A percentile compares a stretch with the other conserved stretches of the same genome.
phyloP scores from a whole-genome alignment of 37 sponge, comb jelly and placozoan genomes.

The Aplysina aerophoba region DNA sequence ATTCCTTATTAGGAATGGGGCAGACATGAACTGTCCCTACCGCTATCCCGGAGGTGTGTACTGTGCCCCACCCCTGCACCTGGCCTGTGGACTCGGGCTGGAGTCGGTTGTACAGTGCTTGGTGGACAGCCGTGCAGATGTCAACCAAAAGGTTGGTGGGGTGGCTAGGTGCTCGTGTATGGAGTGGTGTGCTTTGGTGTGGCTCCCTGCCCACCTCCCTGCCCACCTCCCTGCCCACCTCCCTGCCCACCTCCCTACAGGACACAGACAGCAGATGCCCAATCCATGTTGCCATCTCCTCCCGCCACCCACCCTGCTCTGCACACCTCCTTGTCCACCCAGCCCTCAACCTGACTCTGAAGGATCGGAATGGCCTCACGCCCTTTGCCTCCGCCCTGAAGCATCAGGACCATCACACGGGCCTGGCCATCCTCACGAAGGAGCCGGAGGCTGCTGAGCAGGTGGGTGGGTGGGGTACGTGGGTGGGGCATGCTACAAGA shows the following conservation, averaged over 20 bases:
- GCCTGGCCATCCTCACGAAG: constrained; percentile 76
- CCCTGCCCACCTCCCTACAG: constrained; percentile 34
- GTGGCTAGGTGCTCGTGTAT: neutral
- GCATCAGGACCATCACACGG: constrained; percentile 78
- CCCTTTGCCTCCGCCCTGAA: constrained; percentile 90
- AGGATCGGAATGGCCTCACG: constrained; percentile 72
- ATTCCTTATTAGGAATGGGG: constrained; percentile 85
- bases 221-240: no score
- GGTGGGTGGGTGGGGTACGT: constrained; percentile 23
- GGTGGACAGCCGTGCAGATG: constrained; percentile 78
- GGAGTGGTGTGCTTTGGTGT: no score
- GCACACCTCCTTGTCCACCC: constrained; percentile 83
- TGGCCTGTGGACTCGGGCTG: constrained; percentile 81
- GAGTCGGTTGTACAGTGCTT: constrained; percentile 84
- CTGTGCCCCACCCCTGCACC: constrained; percentile 80
- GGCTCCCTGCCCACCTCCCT: no score
- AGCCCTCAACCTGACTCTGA: constrained; percentile 73
- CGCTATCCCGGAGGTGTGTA: constrained; percentile 18
- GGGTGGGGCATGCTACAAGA: no score
- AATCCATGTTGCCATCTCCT: constrained; percentile 86
- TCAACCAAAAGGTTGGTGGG: constrained; percentile 73
- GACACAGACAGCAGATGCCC: constrained; percentile 77
- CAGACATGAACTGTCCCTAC: constrained; percentile 72
- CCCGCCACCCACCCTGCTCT: constrained; percentile 73
- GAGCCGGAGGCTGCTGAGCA: constrained; percentile 93